phyloP scores from a whole-genome alignment of 1,140 invertebrate species.

The Adoxophyes honmai region DNA sequence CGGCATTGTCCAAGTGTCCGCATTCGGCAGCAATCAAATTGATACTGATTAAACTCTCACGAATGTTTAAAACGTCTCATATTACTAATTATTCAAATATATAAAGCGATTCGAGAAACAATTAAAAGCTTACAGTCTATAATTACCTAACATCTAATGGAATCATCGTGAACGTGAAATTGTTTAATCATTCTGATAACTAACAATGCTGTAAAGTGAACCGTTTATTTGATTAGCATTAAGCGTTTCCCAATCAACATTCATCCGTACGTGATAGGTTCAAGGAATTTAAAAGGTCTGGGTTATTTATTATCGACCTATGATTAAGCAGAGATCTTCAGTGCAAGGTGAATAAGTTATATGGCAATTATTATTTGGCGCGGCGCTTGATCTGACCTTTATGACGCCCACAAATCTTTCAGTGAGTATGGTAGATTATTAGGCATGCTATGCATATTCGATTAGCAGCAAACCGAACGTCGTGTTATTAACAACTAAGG shows the following conservation, averaged over 20 bases:
- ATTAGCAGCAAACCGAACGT: background rate
- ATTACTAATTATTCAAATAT: background rate
- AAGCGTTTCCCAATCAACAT: slow-evolving; percentile 8
- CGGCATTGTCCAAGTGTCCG: background rate
- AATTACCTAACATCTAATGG: slow-evolving; percentile 12
- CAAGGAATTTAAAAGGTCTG: slow-evolving; percentile 31
- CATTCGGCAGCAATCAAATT: background rate
- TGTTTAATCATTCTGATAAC: slow-evolving; percentile 11
- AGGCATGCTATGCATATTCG: slow-evolving; percentile 7
- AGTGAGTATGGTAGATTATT: slow-evolving; percentile 7
- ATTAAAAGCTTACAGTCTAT: background rate
- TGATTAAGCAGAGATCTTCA: slow-evolving; percentile 31
- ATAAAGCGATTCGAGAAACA: background rate
- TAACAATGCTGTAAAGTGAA: slow-evolving; percentile 9
- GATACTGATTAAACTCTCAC: background rate
- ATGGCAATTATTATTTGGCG: slow-evolving; percentile 14
- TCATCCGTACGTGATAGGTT: slow-evolving; percentile 11
- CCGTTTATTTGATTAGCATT: slow-evolving; percentile 14
- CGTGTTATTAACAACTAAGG: background rate
- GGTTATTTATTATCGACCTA: slow-evolving; percentile 23
- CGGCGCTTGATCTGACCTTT: slow-evolving; percentile 32
- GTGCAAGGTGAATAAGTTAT: slow-evolving; percentile 40
- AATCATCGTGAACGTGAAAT: slow-evolving; percentile 6
- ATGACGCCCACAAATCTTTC: slow-evolving; percentile 22
- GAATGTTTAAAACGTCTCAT: background rate